Base-by-base conservation (phyloP, 2,797 vertebrate genomes). In the Sebastes hubbsi region DNA sequence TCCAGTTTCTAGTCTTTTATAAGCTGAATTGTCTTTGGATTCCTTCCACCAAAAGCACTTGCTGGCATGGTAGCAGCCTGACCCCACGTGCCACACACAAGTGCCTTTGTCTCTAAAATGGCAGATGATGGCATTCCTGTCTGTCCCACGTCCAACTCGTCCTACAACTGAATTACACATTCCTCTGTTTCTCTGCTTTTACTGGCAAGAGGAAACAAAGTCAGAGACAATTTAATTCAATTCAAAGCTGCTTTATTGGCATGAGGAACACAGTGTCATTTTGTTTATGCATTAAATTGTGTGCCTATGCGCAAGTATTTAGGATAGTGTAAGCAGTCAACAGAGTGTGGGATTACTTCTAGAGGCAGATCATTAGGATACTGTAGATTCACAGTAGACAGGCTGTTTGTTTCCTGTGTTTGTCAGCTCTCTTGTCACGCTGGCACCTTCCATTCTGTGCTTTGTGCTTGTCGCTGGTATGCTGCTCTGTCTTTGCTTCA, bases 91-190 rank as follows among this genome's bases (percentile, higher is more conserved):
- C 68, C 59, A 10, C 77, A 80, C 87, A 92, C 79, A 85, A 86
- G 80, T 82, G 78, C 73, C 75, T 92, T 94, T 91, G 90, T 94
- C 77, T 84, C 69, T 59, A 32, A 81, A 87, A 88, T 77, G 87
- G 84, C 89, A 89, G 87, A 88, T 89, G 83, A 78, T 82, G 72
- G 72, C 79, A 90, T 90, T 89, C 83, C 78, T 67, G 68, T 9
- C 59, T 24, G 67, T 63, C 77, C 65, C 64, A 38, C 29, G 56
- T 81, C 80, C 64, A 74, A 55, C 14, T 71, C 46, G 18, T 82
- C 67, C 81, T 55, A 27, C 18, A 77, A 71, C 75, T 60, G 42
- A 77, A 79, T 42, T 73, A 49, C 72, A 56, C 69, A 14, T 38
- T 82, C 32, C 24, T 56, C 68, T 63, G 11, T 42, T 74, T 52